A percentile compares a stretch with the other conserved stretches of the same genome.
Evolutionary conservation across 2,797 vertebrate species (phyloP).

Genomic region (Mallotus villosus): DNA sequence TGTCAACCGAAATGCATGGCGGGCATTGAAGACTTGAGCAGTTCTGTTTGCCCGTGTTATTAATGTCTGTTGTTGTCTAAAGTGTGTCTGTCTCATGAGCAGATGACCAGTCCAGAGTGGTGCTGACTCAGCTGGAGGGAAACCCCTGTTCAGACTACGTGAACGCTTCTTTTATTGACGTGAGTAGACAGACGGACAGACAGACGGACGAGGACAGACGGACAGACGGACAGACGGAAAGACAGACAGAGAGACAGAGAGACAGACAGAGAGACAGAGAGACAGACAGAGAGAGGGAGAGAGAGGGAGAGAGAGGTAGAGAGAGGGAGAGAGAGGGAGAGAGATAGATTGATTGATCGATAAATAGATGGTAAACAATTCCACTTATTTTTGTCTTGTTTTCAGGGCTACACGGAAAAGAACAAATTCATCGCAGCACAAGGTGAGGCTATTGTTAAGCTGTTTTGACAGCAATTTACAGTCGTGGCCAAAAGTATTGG

Average conservation of each 20-base stretch:
- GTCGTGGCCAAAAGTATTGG: too few relatives aligned
- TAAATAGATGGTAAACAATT: too few relatives aligned
- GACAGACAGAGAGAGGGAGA: too few relatives aligned
- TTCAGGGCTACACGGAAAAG: conserved; percentile 92
- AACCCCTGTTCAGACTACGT: conserved; percentile 87
- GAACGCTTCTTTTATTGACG: conserved; percentile 94
- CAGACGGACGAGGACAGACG: too few relatives aligned
- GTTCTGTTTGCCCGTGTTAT: not conserved
- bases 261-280: too few relatives aligned
- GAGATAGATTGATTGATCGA: too few relatives aligned
- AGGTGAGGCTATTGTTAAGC: conserved; percentile 71
- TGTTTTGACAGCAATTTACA: too few relatives aligned
- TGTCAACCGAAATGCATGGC: not conserved
- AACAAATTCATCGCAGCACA: conserved; percentile 97
- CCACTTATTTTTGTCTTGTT: conserved; percentile 13
- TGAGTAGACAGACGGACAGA: conserved; percentile 67
- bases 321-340: too few relatives aligned
- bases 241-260: too few relatives aligned
- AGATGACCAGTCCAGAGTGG: conserved; percentile 95
- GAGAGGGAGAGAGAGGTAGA: too few relatives aligned
- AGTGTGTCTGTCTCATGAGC: conserved; percentile 37
- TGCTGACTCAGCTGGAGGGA: conserved; percentile 83
- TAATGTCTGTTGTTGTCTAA: not conserved
- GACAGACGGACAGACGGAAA: too few relatives aligned
- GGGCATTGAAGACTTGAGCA: not conserved